Evolutionary conservation across 2,113 vertebrate genomes (phyloP).

Genomic region (Oncorhynchus nerka): DNA sequence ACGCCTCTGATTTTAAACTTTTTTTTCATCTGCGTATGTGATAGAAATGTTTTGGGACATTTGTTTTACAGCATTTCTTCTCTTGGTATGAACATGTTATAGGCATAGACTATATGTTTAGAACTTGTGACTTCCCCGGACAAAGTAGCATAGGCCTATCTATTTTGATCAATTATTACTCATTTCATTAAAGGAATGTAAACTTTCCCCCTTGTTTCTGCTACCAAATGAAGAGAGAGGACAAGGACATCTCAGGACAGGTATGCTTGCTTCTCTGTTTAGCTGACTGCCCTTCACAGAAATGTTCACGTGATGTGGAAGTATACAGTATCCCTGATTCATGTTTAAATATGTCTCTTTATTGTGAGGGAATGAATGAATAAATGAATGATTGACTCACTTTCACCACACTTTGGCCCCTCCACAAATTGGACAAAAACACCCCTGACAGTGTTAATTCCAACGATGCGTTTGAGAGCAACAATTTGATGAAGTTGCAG

Average conservation of each 20-base stretch:
- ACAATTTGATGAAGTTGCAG: background rate
- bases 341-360: background rate
- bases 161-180: background rate
- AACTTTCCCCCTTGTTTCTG: slow-evolving; percentile 30
- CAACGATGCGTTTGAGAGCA: background rate
- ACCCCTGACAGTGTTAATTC: background rate
- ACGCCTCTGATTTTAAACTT: too few relatives aligned
- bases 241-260: slow-evolving; percentile 55
- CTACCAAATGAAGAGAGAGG: slow-evolving; percentile 60
- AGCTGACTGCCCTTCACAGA: too few relatives aligned
- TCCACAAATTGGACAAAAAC: background rate
- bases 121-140: background rate
- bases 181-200: background rate
- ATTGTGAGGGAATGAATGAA: background rate
- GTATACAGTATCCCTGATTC: background rate
- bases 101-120: background rate
- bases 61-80: too few relatives aligned
- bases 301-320: background rate
- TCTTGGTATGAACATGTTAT: too few relatives aligned
- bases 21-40: too few relatives aligned
- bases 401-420: background rate
- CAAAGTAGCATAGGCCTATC: too few relatives aligned
- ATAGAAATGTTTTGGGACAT: too few relatives aligned
- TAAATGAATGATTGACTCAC: background rate
- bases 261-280: slow-evolving; percentile 43